Base-by-base conservation (phyloP, 2,113 vertebrate genomes). In the Hippocampus guttulatus region DNA sequence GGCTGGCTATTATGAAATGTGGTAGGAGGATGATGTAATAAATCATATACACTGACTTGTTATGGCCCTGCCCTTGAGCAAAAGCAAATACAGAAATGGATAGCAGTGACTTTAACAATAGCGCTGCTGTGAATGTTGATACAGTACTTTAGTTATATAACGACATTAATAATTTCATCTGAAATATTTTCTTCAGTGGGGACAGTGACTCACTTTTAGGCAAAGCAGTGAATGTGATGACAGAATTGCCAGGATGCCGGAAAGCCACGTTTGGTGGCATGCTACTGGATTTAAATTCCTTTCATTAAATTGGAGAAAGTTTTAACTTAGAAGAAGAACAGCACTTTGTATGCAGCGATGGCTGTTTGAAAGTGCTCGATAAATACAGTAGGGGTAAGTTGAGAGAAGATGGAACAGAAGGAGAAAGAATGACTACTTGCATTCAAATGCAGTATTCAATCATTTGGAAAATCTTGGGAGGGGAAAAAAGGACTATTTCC, bases 251-350 rank as follows among this genome's bases (percentile, higher is more conserved):
- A n/a, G 52, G 8, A 21, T 1, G n/a, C 70, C 57, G 71, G 74
- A 38, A 85, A 75, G 69, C 71, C 15, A 70, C 74, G 55, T 64
- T 69, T 74, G 66, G 58, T 63, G 60, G 70, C 75, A 41, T 57
- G 51, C 74, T 68, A 57, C 57, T 77, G 45, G 63, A 80, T 69
- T 69, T 68, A 79, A 79, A 85, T 47, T 71, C 84, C 80, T 78
- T 82, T 79, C 64, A 21, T 76, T 71, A 67, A 76, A 64, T 30
- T 60, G 8, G 71, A 77, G 43, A 69, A 78, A 47, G 73, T 75
- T 79, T 84, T 86, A 85, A 88, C 86, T 84, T 77, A 70, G 74
- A 78, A 70, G 3, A 30, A 30, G 2, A 30, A 3, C 30, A 30
- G 30, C 30, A 30, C 30, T 30, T 3, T 30, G 30, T 30, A 30